Evolutionary conservation across 1,140 invertebrate species (phyloP).

Genomic region (Rhopalosiphum maidis): DNA sequence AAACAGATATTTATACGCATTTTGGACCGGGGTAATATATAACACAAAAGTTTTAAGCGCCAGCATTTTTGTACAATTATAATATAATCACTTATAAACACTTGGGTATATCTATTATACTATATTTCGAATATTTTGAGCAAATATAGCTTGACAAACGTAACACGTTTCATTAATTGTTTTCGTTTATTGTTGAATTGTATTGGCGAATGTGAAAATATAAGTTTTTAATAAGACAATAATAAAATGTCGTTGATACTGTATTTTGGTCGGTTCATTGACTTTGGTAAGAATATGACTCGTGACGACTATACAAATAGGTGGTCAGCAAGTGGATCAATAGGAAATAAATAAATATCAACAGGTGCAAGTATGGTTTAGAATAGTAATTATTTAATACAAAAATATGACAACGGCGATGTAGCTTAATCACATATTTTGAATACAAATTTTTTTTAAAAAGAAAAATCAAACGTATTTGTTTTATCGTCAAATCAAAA

Average conservation of each 20-base stretch:
- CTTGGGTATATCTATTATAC: no score
- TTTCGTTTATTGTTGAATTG: not conserved
- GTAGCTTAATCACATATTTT: not conserved
- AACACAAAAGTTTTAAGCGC: not conserved
- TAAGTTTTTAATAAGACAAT: conserved; percentile 4
- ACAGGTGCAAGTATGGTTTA: not conserved
- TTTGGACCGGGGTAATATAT: no score
- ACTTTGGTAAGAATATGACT: not conserved
- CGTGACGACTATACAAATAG: not conserved
- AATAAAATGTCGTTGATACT: not conserved
- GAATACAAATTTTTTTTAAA: not conserved
- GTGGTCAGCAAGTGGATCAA: not conserved
- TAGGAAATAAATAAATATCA: not conserved
- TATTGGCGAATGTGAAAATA: not conserved
- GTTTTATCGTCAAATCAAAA: not conserved
- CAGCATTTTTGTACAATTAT: no score
- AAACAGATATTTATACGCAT: not conserved
- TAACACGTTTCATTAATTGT: not conserved
- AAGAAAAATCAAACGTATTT: not conserved
- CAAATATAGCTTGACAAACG: not conserved
- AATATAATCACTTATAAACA: no score
- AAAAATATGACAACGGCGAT: not conserved
- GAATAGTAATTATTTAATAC: conserved; percentile 11
- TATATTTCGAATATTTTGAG: not conserved
- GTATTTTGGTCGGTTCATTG: conserved; percentile 24